Conservation (phyloP, 2,888 invertebrate species). For the Vanessa cardui region DNA sequence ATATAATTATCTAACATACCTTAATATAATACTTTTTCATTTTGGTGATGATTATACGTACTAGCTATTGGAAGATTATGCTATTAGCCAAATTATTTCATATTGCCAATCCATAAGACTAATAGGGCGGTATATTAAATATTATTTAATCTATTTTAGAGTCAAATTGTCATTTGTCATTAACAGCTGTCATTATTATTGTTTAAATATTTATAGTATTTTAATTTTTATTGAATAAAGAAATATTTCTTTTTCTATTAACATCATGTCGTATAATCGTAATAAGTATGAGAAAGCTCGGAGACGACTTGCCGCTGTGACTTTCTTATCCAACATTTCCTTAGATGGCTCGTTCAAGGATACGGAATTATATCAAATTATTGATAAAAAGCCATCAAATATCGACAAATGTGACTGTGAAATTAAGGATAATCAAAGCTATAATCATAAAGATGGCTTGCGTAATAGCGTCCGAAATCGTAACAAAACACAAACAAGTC, state of each 20-base stretch:
- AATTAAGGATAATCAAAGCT: slow-evolving; percentile 46
- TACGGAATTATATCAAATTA: slow-evolving; percentile 72
- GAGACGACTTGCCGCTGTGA: slow-evolving; percentile 94
- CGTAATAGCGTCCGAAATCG: slow-evolving; percentile 62
- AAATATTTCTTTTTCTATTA: slow-evolving; percentile 10
- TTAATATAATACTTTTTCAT: no score
- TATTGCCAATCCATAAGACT: no score
- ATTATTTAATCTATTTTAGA: no score
- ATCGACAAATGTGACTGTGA: slow-evolving; percentile 56
- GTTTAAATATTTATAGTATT: slow-evolving; percentile 9
- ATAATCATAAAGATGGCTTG: slow-evolving; percentile 57
- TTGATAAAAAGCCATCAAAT: slow-evolving; percentile 53
- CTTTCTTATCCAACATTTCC: slow-evolving; percentile 97
- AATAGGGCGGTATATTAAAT: no score
- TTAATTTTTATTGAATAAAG: not conserved
- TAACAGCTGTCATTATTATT: slow-evolving; percentile 11
- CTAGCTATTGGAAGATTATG: no score
- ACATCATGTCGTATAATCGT: slow-evolving; percentile 64
- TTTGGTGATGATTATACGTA: no score
- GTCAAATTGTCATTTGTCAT: slow-evolving; percentile 1
- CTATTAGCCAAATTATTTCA: no score
- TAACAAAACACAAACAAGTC: slow-evolving; percentile 67
- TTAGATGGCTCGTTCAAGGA: slow-evolving; percentile 94
- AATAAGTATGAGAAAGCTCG: slow-evolving; percentile 86
- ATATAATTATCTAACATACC: no score